Conservation (phyloP, 2,888 invertebrate genomes). For the Pseudococcus jackbeardsleyi region DNA sequence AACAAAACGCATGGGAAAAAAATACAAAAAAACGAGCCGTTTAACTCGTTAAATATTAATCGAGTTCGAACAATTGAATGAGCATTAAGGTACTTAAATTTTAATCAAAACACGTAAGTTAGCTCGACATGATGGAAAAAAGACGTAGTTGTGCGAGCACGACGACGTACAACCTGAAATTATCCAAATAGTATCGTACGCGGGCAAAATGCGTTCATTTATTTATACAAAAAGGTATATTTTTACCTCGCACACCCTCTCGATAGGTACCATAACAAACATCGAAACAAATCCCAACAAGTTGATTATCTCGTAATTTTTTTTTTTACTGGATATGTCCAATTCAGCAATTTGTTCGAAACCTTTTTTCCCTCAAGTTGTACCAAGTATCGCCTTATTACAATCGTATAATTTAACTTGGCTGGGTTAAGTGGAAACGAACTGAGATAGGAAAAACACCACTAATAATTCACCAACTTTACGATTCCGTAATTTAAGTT, state of each 20-base stretch:
- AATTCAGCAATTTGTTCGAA: slow-evolving; percentile 22
- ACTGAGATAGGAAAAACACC: not conserved
- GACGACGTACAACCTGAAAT: slow-evolving; percentile 19
- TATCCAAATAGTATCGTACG: slow-evolving; percentile 4
- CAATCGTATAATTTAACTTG: slow-evolving; percentile 31
- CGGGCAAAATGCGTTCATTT: slow-evolving; percentile 28
- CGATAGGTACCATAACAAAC: not conserved
- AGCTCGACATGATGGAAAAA: not conserved
- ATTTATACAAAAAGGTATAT: slow-evolving; percentile 20
- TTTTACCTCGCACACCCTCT: not conserved
- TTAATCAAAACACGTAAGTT: slow-evolving; percentile 30
- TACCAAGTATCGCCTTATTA: not conserved
- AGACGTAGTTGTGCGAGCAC: not conserved
- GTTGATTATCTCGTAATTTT: slow-evolving; percentile 25
- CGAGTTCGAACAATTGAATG: slow-evolving; percentile 23
- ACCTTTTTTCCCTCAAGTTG: not conserved
- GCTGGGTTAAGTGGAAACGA: not conserved
- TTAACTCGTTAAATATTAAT: slow-evolving; percentile 47
- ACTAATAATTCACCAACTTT: slow-evolving; percentile 8
- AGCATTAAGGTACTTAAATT: slow-evolving; percentile 47
- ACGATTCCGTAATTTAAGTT: slow-evolving; percentile 22
- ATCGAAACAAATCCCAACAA: not conserved
- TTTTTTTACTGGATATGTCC: not conserved
- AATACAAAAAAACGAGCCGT: slow-evolving; percentile 8
- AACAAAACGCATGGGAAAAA: slow-evolving; percentile 40